phyloP scores from a whole-genome alignment of 2,113 vertebrate species.

The Upupa epops region DNA sequence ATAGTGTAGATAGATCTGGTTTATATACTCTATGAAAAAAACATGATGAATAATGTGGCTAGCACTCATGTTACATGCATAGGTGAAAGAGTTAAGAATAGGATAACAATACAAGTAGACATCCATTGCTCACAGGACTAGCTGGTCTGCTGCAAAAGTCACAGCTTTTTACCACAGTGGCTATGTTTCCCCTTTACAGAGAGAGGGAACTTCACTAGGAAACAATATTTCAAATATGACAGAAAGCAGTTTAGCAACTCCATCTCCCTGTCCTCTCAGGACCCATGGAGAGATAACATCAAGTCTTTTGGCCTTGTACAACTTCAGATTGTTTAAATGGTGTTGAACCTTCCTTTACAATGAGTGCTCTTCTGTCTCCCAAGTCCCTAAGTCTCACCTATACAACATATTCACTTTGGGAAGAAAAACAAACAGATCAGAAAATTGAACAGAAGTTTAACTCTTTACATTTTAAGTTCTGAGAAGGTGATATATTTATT shows the following conservation, averaged over 20 bases:
- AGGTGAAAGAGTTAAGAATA: neutral
- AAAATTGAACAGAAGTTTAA: neutral
- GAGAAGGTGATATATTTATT: neutral
- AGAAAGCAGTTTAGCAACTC: too few relatives aligned
- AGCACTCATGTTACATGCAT: neutral
- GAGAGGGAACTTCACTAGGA: too few relatives aligned
- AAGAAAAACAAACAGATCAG: neutral
- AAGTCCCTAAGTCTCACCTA: neutral
- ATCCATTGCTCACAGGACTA: neutral
- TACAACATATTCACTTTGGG: neutral
- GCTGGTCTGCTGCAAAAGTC: neutral
- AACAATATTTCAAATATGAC: too few relatives aligned
- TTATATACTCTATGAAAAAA: neutral
- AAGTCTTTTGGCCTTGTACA: too few relatives aligned
- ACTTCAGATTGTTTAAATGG: too few relatives aligned
- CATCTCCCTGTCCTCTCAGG: too few relatives aligned
- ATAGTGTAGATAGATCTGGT: neutral
- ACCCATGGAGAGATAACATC: too few relatives aligned
- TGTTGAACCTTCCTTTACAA: too few relatives aligned
- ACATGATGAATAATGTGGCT: fast-evolving
- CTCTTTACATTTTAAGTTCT: neutral
- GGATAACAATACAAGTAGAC: neutral
- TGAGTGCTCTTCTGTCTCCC: too few relatives aligned
- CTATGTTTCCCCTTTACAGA: too few relatives aligned
- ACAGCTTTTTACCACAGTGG: neutral